Evolutionary conservation across 2,888 invertebrate genomes (phyloP).

Genomic region (Lumbricus terrestris): DNA sequence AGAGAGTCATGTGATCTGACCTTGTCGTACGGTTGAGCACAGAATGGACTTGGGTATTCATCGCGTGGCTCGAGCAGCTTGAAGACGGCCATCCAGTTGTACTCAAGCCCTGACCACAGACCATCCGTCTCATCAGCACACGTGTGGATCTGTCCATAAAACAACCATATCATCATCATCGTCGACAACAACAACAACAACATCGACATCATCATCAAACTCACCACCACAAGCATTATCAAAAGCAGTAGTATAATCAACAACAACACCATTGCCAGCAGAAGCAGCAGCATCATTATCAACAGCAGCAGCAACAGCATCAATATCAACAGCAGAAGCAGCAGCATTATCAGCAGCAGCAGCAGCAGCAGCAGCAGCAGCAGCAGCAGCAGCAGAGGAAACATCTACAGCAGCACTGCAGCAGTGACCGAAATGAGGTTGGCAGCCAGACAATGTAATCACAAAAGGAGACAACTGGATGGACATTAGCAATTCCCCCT

Average conservation of each 20-base stretch:
- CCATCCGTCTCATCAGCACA: constrained; percentile 17
- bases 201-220: background rate
- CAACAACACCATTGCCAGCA: too few species aligned
- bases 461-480: too few species aligned
- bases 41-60: constrained; percentile 18
- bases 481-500: too few species aligned
- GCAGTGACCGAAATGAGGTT: too few species aligned
- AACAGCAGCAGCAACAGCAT: background rate
- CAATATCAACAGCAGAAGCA: too few species aligned
- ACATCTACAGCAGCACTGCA: too few species aligned
- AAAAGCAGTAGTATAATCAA: too few species aligned
- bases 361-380: too few species aligned
- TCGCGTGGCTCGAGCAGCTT: constrained; percentile 10
- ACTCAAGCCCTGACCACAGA: constrained; percentile 19
- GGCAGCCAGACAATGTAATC: too few species aligned
- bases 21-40: constrained; percentile 18
- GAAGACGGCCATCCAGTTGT: constrained; percentile 23
- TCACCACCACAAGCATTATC: too few species aligned
- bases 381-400: too few species aligned
- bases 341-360: too few species aligned
- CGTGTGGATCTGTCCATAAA: constrained; percentile 5
- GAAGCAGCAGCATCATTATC: background rate
- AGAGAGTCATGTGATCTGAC: background rate
- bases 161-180: background rate
- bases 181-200: background rate